Base-by-base conservation (phyloP, 2,888 invertebrate genomes). In the Ennomos erosarius region DNA sequence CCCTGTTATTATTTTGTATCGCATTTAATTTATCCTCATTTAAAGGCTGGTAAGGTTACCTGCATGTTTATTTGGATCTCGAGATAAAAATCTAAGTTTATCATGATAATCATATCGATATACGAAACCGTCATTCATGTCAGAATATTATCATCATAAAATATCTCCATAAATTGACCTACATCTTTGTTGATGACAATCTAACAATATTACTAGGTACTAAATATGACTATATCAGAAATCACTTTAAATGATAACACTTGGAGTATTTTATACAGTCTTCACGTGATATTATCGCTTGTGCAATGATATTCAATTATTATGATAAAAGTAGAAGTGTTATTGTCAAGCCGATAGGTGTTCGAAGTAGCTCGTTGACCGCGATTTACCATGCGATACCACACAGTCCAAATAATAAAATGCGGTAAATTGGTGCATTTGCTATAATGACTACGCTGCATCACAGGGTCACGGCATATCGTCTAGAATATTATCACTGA, bases 291-390 rank as follows among this genome's bases (percentile, higher is more conserved):
- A 54, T 51, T 64, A 54, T 51, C 36, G 52, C 50, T 67, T 69
- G 68, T 45, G 67, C 58, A 69, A 71, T 62, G 55, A 55, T 55
- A 51, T 59, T 42, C 53, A 51, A 56, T 58, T 51, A 64, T 60
- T 40, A 53, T 49, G 46, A 46, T 60, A 62, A 62, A 66, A 55
- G 54, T 59, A 51, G 16, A 49, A 51, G 44, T 55, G 56, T 65
- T 58, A 56, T 66, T 64, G 65, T 68, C 40, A 44, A 45, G 36
- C 43, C 48, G 71, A 73, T 75, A 73, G 53, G 59, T 45, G 44
- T 44, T 53, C 55, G 62, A 71, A 71, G 74, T 75, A 70, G 70
- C 62, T 73, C 71, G 69, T 77, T 79, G 78, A 79, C 80, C 75
- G 75, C 75, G 69, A 78, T 79, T 73, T 59, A 43, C 11, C 42